Conservation (phyloP, 1,140 invertebrate genomes). For the Asbolus verrucosus region DNA sequence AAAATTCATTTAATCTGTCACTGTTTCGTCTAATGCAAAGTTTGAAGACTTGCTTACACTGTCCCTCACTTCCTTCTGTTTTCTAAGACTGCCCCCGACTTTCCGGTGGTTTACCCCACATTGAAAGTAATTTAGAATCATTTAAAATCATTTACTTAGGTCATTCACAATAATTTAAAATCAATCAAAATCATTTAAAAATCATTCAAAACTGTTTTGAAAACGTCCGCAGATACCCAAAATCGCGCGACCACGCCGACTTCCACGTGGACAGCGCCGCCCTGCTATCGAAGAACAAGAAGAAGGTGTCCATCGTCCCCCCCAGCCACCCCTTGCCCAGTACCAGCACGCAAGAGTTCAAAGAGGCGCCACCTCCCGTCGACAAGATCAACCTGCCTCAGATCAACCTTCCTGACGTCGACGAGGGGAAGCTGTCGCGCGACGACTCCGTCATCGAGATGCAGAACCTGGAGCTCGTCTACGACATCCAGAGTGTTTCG, state of each 20-base stretch:
- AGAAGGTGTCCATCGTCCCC: slow-evolving; percentile 64
- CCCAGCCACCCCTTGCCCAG: slow-evolving; percentile 60
- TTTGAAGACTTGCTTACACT: too few species aligned
- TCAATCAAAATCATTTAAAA: too few species aligned
- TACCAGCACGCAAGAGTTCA: slow-evolving; percentile 55
- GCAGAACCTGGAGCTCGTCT: slow-evolving; percentile 63
- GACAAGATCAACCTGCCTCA: slow-evolving; percentile 51
- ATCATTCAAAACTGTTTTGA: too few species aligned
- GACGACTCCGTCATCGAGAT: slow-evolving; percentile 65
- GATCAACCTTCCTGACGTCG: slow-evolving; percentile 58
- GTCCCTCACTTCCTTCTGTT: too few species aligned
- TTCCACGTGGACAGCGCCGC: slow-evolving; percentile 18
- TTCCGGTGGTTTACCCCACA: too few species aligned
- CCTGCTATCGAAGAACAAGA: slow-evolving; percentile 51
- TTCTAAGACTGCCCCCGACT: too few species aligned
- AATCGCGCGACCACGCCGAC: slow-evolving; percentile 2
- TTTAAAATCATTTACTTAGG: neutral
- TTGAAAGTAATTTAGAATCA: slow-evolving; percentile 1
- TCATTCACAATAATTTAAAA: too few species aligned
- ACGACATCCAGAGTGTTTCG: slow-evolving; percentile 65
- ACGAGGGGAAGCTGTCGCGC: slow-evolving; percentile 53
- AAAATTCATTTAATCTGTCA: too few species aligned
- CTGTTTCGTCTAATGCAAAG: too few species aligned
- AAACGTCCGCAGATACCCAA: slow-evolving; percentile 51
- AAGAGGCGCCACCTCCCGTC: neutral